A percentile compares a stretch with the other conserved stretches of the same genome.
These are phyloP conservation scores for Carollia perspicillata DNA, from an alignment of 2,113 vertebrate genomes.

Conservation along the genomic window DNA sequence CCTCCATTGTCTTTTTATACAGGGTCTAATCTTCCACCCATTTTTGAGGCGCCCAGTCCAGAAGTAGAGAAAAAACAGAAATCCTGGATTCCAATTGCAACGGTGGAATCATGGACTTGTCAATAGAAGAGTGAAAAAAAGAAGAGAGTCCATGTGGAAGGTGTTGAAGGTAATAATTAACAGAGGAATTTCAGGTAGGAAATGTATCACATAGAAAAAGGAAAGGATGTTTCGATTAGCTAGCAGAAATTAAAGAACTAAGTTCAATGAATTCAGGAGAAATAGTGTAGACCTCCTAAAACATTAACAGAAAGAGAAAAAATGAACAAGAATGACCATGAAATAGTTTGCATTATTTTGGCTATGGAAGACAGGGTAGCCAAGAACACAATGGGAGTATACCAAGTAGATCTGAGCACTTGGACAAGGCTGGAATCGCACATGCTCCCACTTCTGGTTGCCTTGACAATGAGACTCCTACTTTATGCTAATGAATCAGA, in stretches of 20 bases:
- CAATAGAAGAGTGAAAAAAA: neutral
- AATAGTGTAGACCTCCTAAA: neutral
- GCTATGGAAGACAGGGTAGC: neutral
- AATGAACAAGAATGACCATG: neutral
- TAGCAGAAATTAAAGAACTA: neutral
- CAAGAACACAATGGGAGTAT: neutral
- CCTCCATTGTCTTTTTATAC: neutral
- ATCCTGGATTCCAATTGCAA: neutral
- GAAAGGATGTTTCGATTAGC: neutral
- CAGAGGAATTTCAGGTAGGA: neutral
- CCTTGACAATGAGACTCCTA: constrained; percentile 60
- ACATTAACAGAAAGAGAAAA: neutral
- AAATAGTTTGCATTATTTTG: neutral
- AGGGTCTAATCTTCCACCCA: neutral
- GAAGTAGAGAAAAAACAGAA: constrained; percentile 5
- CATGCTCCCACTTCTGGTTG: constrained; percentile 55
- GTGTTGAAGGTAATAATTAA: neutral
- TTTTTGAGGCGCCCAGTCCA: neutral
- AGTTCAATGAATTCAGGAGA: neutral
- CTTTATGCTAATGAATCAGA: constrained; percentile 38
- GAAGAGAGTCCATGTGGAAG: neutral
- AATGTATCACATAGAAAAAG: neutral
- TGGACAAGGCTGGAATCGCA: constrained; percentile 24
- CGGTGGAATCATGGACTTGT: neutral
- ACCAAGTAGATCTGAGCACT: neutral